Evolutionary conservation across 2,113 vertebrate species (phyloP).

Genomic region (Pangasianodon hypophthalmus): DNA sequence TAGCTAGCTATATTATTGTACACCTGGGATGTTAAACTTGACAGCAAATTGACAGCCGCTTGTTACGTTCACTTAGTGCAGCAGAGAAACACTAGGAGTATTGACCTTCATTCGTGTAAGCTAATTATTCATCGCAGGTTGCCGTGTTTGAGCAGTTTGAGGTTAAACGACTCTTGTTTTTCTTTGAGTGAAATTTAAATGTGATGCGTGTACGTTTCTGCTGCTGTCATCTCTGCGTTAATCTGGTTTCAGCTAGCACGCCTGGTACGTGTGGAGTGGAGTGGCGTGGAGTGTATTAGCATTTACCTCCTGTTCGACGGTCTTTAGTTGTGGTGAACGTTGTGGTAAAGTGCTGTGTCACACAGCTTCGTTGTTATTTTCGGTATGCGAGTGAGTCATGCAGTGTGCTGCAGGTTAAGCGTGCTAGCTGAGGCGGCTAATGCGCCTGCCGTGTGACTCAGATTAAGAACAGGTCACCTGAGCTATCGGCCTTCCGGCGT

Average conservation of each 20-base stretch:
- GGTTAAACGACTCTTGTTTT: no score
- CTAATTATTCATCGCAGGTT: neutral
- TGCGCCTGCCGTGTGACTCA: slow-evolving; percentile 66
- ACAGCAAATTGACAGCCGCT: neutral
- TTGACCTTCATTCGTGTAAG: no score
- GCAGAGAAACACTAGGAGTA: neutral
- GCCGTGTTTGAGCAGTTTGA: no score
- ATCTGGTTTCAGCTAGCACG: neutral
- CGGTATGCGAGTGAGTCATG: neutral
- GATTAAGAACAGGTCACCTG: slow-evolving; percentile 71
- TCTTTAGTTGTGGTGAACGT: neutral
- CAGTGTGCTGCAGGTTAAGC: neutral
- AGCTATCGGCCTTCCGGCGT: slow-evolving; percentile 37
- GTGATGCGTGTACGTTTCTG: neutral
- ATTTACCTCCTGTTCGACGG: neutral
- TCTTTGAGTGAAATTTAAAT: no score
- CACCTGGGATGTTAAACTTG: neutral
- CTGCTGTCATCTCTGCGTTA: neutral
- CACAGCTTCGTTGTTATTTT: neutral
- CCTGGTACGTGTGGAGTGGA: neutral
- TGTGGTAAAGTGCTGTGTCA: neutral
- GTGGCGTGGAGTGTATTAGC: neutral
- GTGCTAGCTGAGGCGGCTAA: neutral
- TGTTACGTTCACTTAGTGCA: no score
- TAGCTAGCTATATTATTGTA: neutral